Evolutionary conservation across 2,797 vertebrate species (phyloP).

Genomic region (Geotrypetes seraphini): DNA sequence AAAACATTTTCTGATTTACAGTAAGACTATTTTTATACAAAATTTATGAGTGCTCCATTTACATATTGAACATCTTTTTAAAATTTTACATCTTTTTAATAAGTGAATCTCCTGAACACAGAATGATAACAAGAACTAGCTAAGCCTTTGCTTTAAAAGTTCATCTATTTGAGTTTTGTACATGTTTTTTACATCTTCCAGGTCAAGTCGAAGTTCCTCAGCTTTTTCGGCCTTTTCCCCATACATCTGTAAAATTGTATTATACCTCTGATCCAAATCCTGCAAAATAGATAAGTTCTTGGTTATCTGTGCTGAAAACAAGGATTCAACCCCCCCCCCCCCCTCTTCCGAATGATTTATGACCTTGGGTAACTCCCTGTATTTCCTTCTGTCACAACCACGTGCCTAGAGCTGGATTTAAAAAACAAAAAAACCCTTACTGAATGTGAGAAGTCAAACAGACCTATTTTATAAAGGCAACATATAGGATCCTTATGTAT

Average conservation of each 20-base stretch:
- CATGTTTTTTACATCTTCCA: constrained; percentile 97
- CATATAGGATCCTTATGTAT: too few relatives aligned
- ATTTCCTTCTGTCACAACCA: too few relatives aligned
- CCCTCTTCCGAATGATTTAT: too few relatives aligned
- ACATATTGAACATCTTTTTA: constrained; percentile 36
- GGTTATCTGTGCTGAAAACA: too few relatives aligned
- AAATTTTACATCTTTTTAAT: constrained; percentile 22
- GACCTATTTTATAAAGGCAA: too few relatives aligned
- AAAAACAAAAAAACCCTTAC: too few relatives aligned
- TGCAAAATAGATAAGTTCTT: constrained; percentile 37
- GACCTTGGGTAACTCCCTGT: too few relatives aligned
- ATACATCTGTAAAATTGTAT: constrained; percentile 98
- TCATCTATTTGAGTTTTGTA: constrained; percentile 96
- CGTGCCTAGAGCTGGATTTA: too few relatives aligned
- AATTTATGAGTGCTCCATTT: constrained; percentile 36
- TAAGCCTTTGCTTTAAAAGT: constrained; percentile 69
- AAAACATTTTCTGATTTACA: constrained; percentile 47
- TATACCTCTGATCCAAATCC: constrained; percentile 95
- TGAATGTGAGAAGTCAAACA: too few relatives aligned
- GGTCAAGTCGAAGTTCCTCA: constrained; percentile 86
- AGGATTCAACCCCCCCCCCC: too few relatives aligned
- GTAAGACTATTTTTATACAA: constrained; percentile 11
- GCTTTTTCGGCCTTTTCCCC: constrained; percentile 97
- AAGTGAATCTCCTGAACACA: not conserved
- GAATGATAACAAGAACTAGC: constrained; percentile 32